Evolutionary conservation across 2,797 vertebrate genomes (phyloP).

Genomic region (Acrossocheilus wenchowensis): DNA sequence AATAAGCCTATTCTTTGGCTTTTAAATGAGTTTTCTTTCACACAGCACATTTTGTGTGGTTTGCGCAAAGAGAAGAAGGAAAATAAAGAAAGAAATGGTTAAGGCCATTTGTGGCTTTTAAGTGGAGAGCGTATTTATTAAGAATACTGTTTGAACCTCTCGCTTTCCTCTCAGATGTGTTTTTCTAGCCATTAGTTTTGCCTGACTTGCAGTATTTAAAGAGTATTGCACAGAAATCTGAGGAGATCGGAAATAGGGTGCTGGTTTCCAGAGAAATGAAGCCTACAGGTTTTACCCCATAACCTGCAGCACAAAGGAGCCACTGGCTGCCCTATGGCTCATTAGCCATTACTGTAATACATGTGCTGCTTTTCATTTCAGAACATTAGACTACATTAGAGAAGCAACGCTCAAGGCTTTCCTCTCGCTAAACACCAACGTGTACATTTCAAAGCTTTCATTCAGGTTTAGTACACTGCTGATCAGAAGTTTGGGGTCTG

Average conservation of each 20-base stretch:
- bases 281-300: neutral
- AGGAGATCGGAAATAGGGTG: neutral
- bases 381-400: neutral
- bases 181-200: constrained; percentile 12
- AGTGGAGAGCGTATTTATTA: constrained; percentile 20
- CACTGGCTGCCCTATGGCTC: neutral
- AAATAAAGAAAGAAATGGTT: constrained; percentile 30
- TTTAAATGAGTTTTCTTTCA: constrained; percentile 31
- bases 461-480: neutral
- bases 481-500: neutral
- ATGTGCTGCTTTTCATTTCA: neutral
- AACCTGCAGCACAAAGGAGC: constrained; percentile 1
- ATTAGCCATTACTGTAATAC: constrained; percentile 21
- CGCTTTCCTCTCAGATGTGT: constrained; percentile 7
- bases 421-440: neutral
- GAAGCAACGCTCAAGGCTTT: neutral
- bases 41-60: constrained; percentile 55
- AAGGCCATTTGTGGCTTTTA: constrained; percentile 16
- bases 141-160: constrained; percentile 26
- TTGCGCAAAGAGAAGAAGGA: constrained; percentile 9
- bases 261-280: neutral
- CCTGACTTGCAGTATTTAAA: constrained; percentile 16
- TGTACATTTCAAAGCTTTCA: neutral
- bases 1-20: constrained; percentile 34
- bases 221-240: neutral